Base-by-base conservation (phyloP, 2,113 vertebrate species). In the Elaphurus davidianus region DNA sequence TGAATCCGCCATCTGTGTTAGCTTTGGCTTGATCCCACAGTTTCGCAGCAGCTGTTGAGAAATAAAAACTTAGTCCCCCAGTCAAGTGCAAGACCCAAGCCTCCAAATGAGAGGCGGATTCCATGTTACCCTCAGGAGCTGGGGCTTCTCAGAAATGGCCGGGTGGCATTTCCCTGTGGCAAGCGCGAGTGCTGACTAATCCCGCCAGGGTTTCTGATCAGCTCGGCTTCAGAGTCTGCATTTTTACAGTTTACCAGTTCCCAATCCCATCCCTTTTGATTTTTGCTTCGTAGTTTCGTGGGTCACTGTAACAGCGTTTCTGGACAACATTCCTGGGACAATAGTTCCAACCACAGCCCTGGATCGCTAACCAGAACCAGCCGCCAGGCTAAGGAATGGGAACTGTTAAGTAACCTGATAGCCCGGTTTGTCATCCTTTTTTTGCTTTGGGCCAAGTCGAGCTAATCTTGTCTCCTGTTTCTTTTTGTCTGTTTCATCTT, bases 41-140 rank as follows among this genome's bases (percentile, higher is more conserved):
- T 99, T 98, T 98, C 3, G 96, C 98, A 99, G 92, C 99, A 99
- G 99, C 99, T 99, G 99, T 98, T 98, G 98, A 98, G 98, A 98
- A 98, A 98, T 87, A 1, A 95, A 98, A 99, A 97, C 97, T 98
- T 94, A 98, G 98, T 55, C 86, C 82, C 95, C 89, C 64, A 21
- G 84, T 99, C 98, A 98, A 99, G 98, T 96, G 98, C 93, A 98
- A 98, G 98, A 97, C 97, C 97, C 97, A 71, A 90, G 96, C 98
- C 97, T 98, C 88, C 4, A 89, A 97, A 89, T 27, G 91, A 45
- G 92, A 97, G 96, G 95, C 94, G 25, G 96, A 97, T 98, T 97
- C 98, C 84, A 50, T 97, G 96, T 98, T 97, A 90, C 97, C 93
- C 98, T 95, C 93, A 78, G 95, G 98, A 98, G 98, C 98, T 94